A percentile compares a stretch with the other conserved stretches of the same genome.
Conservation (phyloP, 2,888 invertebrate species). For the Noctua pronuba region DNA sequence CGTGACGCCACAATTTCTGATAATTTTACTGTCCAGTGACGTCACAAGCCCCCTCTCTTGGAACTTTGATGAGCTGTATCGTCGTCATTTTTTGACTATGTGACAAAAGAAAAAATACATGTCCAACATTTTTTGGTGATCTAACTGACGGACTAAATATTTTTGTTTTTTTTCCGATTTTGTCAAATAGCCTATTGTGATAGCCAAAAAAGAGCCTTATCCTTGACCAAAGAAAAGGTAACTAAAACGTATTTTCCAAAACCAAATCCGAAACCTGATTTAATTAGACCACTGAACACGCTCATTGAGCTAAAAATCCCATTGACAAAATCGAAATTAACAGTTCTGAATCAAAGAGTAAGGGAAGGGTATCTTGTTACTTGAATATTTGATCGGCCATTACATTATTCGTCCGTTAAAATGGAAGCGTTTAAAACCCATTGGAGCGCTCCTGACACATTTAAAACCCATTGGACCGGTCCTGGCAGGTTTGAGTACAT, state of each 20-base stretch:
- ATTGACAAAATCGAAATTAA: slow-evolving; percentile 51
- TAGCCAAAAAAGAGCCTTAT: not conserved
- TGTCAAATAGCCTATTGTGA: too few relatives aligned
- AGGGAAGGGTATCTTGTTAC: slow-evolving; percentile 42
- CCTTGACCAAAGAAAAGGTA: not conserved
- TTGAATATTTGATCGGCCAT: slow-evolving; percentile 61
- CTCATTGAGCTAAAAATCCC: slow-evolving; percentile 34
- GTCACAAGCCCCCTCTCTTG: too few relatives aligned
- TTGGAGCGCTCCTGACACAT: slow-evolving; percentile 37
- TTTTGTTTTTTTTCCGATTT: too few relatives aligned
- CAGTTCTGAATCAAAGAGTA: slow-evolving; percentile 53
- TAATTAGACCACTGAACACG: slow-evolving; percentile 34
- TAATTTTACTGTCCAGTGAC: too few relatives aligned
- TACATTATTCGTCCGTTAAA: slow-evolving; percentile 52
- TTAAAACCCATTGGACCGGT: slow-evolving; percentile 51
- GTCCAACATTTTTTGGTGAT: too few relatives aligned
- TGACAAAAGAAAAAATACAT: too few relatives aligned
- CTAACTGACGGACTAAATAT: too few relatives aligned
- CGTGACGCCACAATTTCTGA: too few relatives aligned
- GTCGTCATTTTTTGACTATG: too few relatives aligned
- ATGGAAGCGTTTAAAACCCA: slow-evolving; percentile 48
- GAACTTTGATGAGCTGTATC: too few relatives aligned
- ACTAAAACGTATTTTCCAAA: not conserved
- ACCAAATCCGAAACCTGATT: slow-evolving; percentile 14
- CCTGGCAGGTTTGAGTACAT: slow-evolving; percentile 9